Percentiles rank a stretch among this genome's conserved stretches.
These are phyloP conservation scores for Macquaria ambigua DNA, from an alignment of 2,113 vertebrate genomes.

Conservation along the genomic window DNA sequence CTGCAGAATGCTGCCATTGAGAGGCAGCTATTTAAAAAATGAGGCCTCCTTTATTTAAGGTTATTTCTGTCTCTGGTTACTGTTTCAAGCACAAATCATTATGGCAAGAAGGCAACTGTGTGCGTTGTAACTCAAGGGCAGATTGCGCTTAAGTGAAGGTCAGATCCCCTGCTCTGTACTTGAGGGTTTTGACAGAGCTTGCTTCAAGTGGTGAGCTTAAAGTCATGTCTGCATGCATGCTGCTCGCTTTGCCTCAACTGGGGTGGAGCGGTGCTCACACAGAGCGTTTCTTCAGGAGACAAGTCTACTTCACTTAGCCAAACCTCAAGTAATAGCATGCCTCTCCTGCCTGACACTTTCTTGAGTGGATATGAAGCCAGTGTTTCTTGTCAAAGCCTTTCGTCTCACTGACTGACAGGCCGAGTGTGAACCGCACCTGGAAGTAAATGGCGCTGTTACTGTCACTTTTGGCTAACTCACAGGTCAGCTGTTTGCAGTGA, in stretches of 20 bases:
- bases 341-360: conserved; percentile 27
- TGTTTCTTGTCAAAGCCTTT: conserved; percentile 43
- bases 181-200: conserved; percentile 42
- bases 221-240: conserved; percentile 31
- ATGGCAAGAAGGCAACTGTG: not conserved
- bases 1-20: conserved; percentile 42
- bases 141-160: conserved; percentile 48
- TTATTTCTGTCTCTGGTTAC: conserved; percentile 59
- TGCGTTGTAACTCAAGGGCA: conserved; percentile 20
- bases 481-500: conserved; percentile 58
- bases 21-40: conserved; percentile 45
- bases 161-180: conserved; percentile 34
- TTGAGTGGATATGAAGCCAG: conserved; percentile 47
- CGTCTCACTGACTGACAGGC: conserved; percentile 55
- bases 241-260: conserved; percentile 9
- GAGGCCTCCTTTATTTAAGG: conserved; percentile 45
- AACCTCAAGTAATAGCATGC: conserved; percentile 17
- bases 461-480: conserved; percentile 41
- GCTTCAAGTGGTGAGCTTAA: conserved; percentile 37
- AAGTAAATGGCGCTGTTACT: conserved; percentile 54
- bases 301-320: conserved; percentile 46
- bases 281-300: conserved; percentile 19
- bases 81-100: conserved; percentile 25
- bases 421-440: conserved; percentile 58
- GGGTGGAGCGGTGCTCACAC: conserved; percentile 34